Base-by-base conservation (phyloP, 2,888 invertebrate species). In the Oasisia sp. region DNA sequence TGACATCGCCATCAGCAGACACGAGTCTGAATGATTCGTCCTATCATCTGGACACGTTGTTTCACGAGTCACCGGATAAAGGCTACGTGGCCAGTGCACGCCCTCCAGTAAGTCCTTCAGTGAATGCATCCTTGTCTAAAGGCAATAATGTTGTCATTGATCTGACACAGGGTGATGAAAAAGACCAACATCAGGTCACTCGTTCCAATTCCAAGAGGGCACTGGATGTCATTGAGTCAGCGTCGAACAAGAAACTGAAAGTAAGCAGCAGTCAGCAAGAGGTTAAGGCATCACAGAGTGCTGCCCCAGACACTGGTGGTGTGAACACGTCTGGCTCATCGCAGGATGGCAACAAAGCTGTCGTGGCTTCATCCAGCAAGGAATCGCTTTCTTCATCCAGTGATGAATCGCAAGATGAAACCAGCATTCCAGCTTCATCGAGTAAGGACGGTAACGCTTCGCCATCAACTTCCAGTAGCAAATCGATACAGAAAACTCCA, bases 401-500 rank as follows among this genome's bases (percentile, higher is more conserved):
- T 19, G 74, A 74, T 19, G 27, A 74, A 50, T 50, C 50, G 50
- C 50, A 50, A 14, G 50, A 50, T 12, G 50, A 50, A 50, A 50
- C 50, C 14, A 14, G 50, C 9, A 11, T 50, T 50, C 12, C 50
- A 8, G 50, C 50, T 50, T 50, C 50, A 50, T 50, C 50, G 5
- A 50, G 50, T 50, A 50, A 50, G 50, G 50, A 50, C 9, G 50
- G 50, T 50, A 14, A 50, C 50, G 14, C 9, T 50, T 50, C 50
- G 5, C 2, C 38, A 38, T 38, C 38, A 38, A 38, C 38, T 38
- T 38, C 38, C 11, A 19, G 19, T 56, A 56, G 89, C 32, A 92
- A 32, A 58, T 89, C 91, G 5, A 45, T 89, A 50, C 89, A 89
- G 89, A 92, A 92, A 32, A 32, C 91, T 38, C 91, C 27, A 32